Evolutionary conservation across 2,797 vertebrate genomes (phyloP).

Genomic region (Pteropus rufus): DNA sequence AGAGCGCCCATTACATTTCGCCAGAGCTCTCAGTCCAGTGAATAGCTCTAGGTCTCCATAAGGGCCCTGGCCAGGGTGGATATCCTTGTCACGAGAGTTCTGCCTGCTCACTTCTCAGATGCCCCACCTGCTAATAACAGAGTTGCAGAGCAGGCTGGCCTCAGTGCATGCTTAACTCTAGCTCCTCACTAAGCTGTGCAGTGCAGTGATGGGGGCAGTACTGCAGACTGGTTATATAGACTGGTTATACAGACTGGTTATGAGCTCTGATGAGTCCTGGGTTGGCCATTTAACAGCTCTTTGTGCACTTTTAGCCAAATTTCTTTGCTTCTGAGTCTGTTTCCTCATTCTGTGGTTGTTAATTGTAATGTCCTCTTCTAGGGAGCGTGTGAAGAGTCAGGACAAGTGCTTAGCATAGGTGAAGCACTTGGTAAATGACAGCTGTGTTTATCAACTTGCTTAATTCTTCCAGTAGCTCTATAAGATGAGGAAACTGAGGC

Average conservation of each 20-base stretch:
- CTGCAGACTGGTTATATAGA: not conserved
- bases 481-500: not conserved
- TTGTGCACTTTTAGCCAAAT: not conserved
- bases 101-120: not conserved
- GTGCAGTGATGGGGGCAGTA: not conserved
- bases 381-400: not conserved
- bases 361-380: not conserved
- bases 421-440: not conserved
- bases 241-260: not conserved
- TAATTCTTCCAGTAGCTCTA: not conserved
- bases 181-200: not conserved
- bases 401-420: not conserved
- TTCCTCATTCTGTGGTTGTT: not conserved
- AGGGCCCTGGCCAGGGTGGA: not conserved
- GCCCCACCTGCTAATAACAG: not conserved
- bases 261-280: fast-evolving
- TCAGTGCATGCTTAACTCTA: not conserved
- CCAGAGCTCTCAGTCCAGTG: not conserved
- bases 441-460: not conserved
- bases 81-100: not conserved
- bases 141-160: not conserved
- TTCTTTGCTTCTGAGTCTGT: not conserved
- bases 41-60: not conserved
- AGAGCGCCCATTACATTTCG: not conserved
- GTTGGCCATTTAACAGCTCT: not conserved